Base-by-base conservation (phyloP, 2,797 vertebrate genomes). In the Acrocephalus scirpaceus region DNA sequence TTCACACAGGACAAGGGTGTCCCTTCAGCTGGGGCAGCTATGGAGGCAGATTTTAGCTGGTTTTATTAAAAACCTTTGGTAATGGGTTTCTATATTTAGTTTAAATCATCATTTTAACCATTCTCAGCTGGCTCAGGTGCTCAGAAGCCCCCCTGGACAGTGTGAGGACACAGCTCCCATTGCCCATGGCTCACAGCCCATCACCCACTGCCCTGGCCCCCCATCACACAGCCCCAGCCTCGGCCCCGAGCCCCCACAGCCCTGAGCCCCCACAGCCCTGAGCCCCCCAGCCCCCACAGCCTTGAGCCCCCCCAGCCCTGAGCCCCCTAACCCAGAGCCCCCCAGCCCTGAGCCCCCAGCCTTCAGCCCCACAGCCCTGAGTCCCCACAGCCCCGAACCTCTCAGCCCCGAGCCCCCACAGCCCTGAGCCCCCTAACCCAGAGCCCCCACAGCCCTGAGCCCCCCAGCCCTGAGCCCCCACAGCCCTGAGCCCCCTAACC, bases 131-230 rank as follows among this genome's bases (percentile, higher is more conserved):
- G 58, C 61, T 66, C 36, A 34, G 70, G 8, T 8, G 40, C 25
- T 45, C 18, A 2, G 23, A 5, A 25, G 6, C 11, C 13, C 23
- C 36, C 29, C 51, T 23, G 60, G 38, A 65, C 45, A 65, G 51
- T 0, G 1, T 14, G 18, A 75, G 32, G 62, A 81, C 34, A 69
- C 0, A 3, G 40, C 7, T 8, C 30, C 12, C 42, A 14, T 1
- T 12, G 38, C n/a, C 72, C 70, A 7, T 3, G 3, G 40, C 9
- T 38, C 0, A 0, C 2, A 2, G 42, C 27, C 4, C 60, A 29
- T 6, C 14, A 18, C 4, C 25, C 81, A 30, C 20, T 65, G 51
- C 67, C 75, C 51, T 2, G 3, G 16, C 14, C 6, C 36, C 69
- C 5, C 58, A n/a, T 9, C 1, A 4, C 7, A 4, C 22, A 73